Percentiles rank a stretch among this genome's conserved stretches.
Conservation (phyloP, 2,888 invertebrate genomes). For the Eristalis arbustorum region DNA sequence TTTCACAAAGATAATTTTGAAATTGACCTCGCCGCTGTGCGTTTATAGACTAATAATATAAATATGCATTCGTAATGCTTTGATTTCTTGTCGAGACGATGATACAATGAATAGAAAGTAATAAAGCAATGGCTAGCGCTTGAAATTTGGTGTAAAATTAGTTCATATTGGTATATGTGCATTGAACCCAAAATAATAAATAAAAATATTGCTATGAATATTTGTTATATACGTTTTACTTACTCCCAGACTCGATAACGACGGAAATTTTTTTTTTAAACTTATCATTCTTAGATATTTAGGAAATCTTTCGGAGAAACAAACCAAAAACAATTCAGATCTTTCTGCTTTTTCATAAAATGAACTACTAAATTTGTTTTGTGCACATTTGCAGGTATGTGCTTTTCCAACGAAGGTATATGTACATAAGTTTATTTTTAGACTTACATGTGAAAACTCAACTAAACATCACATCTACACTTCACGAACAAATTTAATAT, state of each 20-base stretch:
- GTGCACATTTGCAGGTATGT: background rate
- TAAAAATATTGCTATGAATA: background rate
- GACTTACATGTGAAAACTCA: background rate
- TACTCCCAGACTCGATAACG: conserved; percentile 82
- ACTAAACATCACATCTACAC: background rate
- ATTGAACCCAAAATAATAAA: background rate
- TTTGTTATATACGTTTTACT: conserved; percentile 73
- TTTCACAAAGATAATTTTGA: too few relatives aligned
- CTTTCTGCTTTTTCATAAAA: conserved; percentile 14
- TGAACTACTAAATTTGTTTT: conserved; percentile 51
- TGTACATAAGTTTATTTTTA: conserved; percentile 19
- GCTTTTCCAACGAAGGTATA: background rate
- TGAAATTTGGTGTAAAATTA: background rate
- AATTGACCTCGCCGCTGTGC: too few relatives aligned
- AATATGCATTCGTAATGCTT: too few relatives aligned
- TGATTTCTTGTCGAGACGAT: too few relatives aligned
- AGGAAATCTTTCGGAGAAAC: background rate
- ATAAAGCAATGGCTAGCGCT: too few relatives aligned
- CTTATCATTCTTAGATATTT: conserved; percentile 73
- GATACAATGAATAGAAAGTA: too few relatives aligned
- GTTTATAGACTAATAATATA: too few relatives aligned
- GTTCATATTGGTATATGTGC: too few relatives aligned
- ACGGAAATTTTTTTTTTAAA: conserved; percentile 81
- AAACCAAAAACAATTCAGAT: background rate
- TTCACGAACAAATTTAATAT: background rate